These are phyloP conservation scores for Geophilus truncorum DNA, from an alignment of 2,888 invertebrate genomes.

Conservation along the genomic window DNA sequence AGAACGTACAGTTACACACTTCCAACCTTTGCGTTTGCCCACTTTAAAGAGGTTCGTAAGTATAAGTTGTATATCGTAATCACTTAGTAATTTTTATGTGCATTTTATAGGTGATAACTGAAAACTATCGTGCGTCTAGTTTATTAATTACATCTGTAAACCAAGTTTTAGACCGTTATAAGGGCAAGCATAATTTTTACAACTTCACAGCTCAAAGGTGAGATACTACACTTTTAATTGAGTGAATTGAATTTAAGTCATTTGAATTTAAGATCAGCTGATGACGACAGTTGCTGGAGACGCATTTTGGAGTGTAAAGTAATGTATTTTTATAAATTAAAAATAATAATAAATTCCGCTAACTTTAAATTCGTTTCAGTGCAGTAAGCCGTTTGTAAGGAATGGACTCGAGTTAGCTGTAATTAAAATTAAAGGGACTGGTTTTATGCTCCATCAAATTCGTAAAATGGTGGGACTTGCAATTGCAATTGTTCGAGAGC, in stretches of 20 bases:
- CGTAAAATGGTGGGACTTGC: conserved; percentile 87
- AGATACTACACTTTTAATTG: conserved; percentile 46
- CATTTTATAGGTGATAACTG: conserved; percentile 35
- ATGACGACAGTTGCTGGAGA: conserved; percentile 80
- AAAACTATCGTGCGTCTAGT: conserved; percentile 44
- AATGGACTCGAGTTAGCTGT: conserved; percentile 80
- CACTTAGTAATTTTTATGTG: too few relatives aligned
- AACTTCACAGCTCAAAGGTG: conserved; percentile 95
- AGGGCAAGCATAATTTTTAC: conserved; percentile 79
- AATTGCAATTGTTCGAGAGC: conserved; percentile 72
- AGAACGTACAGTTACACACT: conserved; percentile 90
- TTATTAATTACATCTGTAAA: conserved; percentile 63
- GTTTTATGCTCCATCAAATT: conserved; percentile 98
- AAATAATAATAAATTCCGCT: background rate
- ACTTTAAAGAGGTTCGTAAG: conserved; percentile 53
- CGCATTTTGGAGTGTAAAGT: conserved; percentile 74
- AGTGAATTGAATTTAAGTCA: background rate
- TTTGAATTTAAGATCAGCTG: conserved; percentile 58
- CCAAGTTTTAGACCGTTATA: conserved; percentile 63
- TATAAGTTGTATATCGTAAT: background rate
- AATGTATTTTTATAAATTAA: too few relatives aligned
- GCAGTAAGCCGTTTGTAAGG: conserved; percentile 71
- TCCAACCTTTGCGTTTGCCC: conserved; percentile 82
- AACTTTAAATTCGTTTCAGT: conserved; percentile 41
- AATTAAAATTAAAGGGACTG: conserved; percentile 83